Base-by-base conservation (phyloP, 1,140 invertebrate species). In the Leptonema lineaticorne region DNA sequence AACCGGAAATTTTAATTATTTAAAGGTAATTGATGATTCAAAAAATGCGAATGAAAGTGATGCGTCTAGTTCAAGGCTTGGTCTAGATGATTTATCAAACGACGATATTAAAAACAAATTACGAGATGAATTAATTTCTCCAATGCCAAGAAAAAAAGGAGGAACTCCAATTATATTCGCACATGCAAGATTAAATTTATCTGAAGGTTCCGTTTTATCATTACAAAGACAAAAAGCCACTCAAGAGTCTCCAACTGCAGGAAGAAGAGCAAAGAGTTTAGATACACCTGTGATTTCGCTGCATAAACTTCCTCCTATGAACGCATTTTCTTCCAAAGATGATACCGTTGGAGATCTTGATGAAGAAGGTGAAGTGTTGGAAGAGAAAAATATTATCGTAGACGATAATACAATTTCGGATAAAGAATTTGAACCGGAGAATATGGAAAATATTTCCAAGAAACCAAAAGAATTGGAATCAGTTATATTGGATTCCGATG, bases 261-360 rank as follows among this genome's bases (percentile, higher is more conserved):
- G 90, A 68, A 83, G 91, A 68, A 83, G 91, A 74, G 89, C 91
- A 0, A 92, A 92, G 77, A 93, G 91, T 66, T 81, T 94, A 69
- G 92, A 93, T 75, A 89, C 91, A 16, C 89, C 91, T 8, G 89
- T 93, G 46, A 91, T 93, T 74, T 88, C 90, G 16, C 76, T 93
- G 20, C 89, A 90, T 77, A 84, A 86, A 74, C 78, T 93, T 62
- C 91, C 91, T 24, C 88, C 90, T n/a, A 87, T 90, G 74, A 92
- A 92, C 78, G 89, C 91, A 0, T 92, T 93, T 79, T 93, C 92
- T 0, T 92, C 90, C 63, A 93, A 93, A 78, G 92, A 94, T 78
- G 92, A 94, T 75, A 94, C 92, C 0, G 86, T 94, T 0, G 89
- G 87, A 64, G 84, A 84, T 71, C 83, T 83, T 33, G 87, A 89